These are phyloP conservation scores for Platypus cylindrus DNA, from an alignment of 2,888 invertebrate species.

Conservation along the genomic window DNA sequence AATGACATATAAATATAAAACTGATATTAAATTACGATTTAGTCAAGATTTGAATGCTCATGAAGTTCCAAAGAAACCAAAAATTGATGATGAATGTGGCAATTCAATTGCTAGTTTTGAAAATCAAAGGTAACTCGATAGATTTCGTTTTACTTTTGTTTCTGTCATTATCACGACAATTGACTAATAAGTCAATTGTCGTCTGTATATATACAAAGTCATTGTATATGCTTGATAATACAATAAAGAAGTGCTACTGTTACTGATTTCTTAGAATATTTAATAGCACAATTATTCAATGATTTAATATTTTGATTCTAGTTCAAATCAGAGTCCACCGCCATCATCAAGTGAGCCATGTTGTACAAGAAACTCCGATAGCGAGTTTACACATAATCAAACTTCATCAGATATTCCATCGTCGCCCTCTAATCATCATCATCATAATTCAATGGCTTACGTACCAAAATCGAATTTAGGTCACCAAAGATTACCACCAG, in stretches of 20 bases:
- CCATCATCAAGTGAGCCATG: constrained; percentile 30
- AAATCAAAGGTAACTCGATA: constrained; percentile 1
- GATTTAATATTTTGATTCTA: too few species aligned
- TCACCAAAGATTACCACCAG: too few species aligned
- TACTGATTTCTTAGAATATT: neutral
- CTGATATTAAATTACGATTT: constrained; percentile 83
- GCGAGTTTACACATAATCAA: constrained; percentile 22
- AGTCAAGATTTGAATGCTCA: constrained; percentile 34
- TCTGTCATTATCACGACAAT: neutral
- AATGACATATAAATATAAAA: constrained; percentile 84
- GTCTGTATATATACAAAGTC: constrained; percentile 1
- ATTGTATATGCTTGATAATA: too few species aligned
- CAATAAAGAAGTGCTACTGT: neutral
- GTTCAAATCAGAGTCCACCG: constrained; percentile 28
- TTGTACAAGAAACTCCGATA: constrained; percentile 30
- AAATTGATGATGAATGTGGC: constrained; percentile 18
- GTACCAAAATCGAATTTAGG: too few species aligned
- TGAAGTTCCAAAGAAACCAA: constrained; percentile 23
- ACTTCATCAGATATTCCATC: constrained; percentile 24
- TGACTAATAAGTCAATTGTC: neutral
- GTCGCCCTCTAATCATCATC: too few species aligned
- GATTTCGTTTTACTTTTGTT: neutral
- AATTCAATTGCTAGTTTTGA: neutral
- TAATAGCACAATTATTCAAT: neutral
- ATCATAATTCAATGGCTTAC: too few species aligned